phyloP scores from a whole-genome alignment of 2,888 invertebrate species.

The Athetis lepigone region DNA sequence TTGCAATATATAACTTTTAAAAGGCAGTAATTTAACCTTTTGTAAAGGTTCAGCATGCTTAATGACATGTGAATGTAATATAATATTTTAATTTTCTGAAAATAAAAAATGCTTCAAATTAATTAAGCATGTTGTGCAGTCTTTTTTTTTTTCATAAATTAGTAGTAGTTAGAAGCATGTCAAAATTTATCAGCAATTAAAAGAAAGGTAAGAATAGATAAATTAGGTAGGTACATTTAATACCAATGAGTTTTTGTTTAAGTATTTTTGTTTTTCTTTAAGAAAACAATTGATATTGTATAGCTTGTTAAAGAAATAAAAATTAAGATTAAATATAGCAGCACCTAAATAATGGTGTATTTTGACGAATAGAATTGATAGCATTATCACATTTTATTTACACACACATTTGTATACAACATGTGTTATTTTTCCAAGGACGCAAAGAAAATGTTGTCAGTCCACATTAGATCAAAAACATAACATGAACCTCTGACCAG shows the following conservation, averaged over 20 bases:
- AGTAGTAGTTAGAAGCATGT: too few species aligned
- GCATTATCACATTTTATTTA: slow-evolving; percentile 1
- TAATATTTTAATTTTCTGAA: neutral
- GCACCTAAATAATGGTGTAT: neutral
- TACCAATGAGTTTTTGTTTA: neutral
- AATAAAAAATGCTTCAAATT: neutral
- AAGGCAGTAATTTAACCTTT: too few species aligned
- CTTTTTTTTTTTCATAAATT: neutral
- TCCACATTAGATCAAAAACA: slow-evolving; percentile 18
- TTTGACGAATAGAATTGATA: neutral
- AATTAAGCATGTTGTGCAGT: slow-evolving; percentile 1
- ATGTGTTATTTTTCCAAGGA: slow-evolving; percentile 40
- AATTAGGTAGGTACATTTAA: neutral
- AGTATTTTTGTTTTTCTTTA: neutral
- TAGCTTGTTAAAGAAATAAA: neutral
- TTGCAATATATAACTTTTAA: too few species aligned
- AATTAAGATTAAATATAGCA: neutral
- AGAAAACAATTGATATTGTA: neutral
- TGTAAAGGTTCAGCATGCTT: neutral
- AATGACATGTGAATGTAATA: neutral
- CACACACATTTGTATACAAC: neutral
- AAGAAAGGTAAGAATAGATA: neutral
- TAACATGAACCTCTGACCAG: slow-evolving; percentile 10
- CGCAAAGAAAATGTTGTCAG: slow-evolving; percentile 25
- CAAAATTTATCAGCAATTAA: neutral